Base-by-base conservation (phyloP, 2,113 vertebrate genomes). In the Stercorarius parasiticus region DNA sequence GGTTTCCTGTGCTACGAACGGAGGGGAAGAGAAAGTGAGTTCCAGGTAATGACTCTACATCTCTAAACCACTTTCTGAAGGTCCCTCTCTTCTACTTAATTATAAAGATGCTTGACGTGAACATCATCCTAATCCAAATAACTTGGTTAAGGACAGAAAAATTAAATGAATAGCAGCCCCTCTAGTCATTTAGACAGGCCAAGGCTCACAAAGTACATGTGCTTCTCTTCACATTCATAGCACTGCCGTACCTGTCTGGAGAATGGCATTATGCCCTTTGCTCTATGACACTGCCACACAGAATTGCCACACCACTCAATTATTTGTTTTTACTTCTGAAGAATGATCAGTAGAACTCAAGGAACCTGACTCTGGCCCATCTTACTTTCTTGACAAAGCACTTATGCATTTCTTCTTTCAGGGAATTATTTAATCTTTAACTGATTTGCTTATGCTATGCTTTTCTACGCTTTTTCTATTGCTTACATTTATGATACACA, bases 261-360 rank as follows among this genome's bases (percentile, higher is more conserved):
- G 64, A 90, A 45, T 0, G 0, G 40, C 0, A 0, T 53, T 58
- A 34, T 86, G 76, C 16, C 25, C 58, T 86, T 76, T 82, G 53
- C 53, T 65, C 77, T 21, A 1, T 8, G 34, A 65, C 32, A n/a
- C 5, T 82, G 55, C 25, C 56, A 62, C 0, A 0, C 0, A 34
- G 74, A 86, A 86, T 27, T 53, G 38, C 66, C 27, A 43, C 1
- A 1, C 1, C 29, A 38, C 34, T 34, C 34, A 36, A 4, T 47
- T 62, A n/a, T 34, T 62, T 72, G 30, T 34, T 92, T 92, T 80
- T 2, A 14, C 38, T 94, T 92, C 74, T 52, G 20, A 9, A 88
- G 20, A 86, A 77, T 23, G 23, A 82, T 52, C 15, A 17, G 26
- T 20, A 72, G 38, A 71, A 76, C 10, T n/a, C 49, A 72, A 79